Base-by-base conservation (phyloP, 2,888 invertebrate genomes). In the Ormyrus pomaceus region DNA sequence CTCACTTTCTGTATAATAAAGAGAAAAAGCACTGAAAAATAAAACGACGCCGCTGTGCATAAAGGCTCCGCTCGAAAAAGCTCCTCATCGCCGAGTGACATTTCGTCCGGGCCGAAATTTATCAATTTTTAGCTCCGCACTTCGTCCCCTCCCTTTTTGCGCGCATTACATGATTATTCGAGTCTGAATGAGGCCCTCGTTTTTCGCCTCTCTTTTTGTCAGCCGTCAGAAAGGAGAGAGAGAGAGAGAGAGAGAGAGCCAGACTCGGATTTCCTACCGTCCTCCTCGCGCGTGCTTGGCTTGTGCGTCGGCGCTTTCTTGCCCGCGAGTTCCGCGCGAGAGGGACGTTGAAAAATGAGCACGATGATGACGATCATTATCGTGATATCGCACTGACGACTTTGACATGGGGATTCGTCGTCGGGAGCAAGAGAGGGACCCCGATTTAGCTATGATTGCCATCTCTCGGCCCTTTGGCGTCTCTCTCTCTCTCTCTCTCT, bases 341-440 rank as follows among this genome's bases (percentile, higher is more conserved):
- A 48, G 62, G 55, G 78, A 76, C 78, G 55, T 78, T 81, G 81
- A 81, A 79, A 79, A 79, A 81, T 79, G 81, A 81, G 72, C 62
- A 55, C 59, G 74, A 77, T 70, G 82, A 82, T 74, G 79, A 77
- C 82, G 79, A 82, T 82, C 82, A 79, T 82, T 82, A 82, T 82
- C 79, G 70, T 72, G 75, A 76, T 76, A 77, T 79, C 74, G 77
- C 65, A 77, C 73, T 72, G 82, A 82, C 79, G 79, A 77, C 82
- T 82, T 77, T 79, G 82, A 82, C 81, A 79, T 62, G 76, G 62
- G 69, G 62, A 76, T 68, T 68, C 72, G 77, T 77, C 72, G 69
- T 70, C 76, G 45, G 6, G 59, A 51, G 61, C 1, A 46, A 9
- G 70, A 55, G 34, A 50, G 11, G 50, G 61, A 55, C 53, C 50